These are phyloP conservation scores for Clamator glandarius DNA, from an alignment of 2,797 vertebrate genomes.

Conservation along the genomic window DNA sequence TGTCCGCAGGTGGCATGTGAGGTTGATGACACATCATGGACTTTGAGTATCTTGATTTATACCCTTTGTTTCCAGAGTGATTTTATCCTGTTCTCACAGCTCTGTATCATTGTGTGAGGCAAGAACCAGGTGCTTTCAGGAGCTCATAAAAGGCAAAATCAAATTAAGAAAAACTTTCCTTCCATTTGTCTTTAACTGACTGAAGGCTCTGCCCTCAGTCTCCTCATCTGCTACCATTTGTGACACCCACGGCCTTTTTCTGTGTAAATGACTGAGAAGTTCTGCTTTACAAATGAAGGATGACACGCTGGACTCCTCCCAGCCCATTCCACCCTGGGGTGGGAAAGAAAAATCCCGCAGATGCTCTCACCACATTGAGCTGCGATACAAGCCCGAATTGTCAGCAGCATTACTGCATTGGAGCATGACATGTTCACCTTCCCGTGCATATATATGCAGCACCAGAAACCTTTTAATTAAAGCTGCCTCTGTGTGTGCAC, in stretches of 20 bases:
- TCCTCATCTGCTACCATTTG: neutral
- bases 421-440: neutral
- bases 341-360: neutral
- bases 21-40: neutral
- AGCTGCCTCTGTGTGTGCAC: neutral
- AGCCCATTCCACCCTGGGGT: neutral
- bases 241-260: neutral
- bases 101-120: neutral
- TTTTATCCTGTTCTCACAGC: neutral
- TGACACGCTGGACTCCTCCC: constrained; percentile 5
- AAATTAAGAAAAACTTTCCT: neutral
- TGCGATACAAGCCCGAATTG: neutral
- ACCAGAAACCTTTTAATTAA: neutral
- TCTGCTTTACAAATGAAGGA: neutral
- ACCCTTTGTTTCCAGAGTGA: neutral
- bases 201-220: neutral
- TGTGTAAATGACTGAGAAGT: neutral
- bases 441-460: neutral
- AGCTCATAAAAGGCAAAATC: neutral
- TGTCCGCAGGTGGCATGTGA: neutral
- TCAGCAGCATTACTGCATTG: neutral
- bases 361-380: neutral
- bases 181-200: neutral
- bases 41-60: neutral
- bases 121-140: neutral